Evolutionary conservation across 2,113 vertebrate genomes (phyloP).

Genomic region (Felis chaus): DNA sequence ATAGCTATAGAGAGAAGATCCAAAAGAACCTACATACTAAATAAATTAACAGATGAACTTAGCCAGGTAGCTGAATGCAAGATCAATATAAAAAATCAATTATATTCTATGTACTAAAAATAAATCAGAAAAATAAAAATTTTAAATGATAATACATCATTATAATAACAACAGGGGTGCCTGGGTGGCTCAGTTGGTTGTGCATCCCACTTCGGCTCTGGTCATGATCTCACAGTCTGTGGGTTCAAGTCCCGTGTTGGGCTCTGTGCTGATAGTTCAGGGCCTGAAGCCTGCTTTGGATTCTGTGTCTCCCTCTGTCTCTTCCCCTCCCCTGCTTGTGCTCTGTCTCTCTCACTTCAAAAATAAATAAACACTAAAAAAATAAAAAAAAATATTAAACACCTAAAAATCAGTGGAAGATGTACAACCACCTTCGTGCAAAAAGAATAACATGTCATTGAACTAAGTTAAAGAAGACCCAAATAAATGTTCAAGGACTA

Average conservation of each 20-base stretch:
- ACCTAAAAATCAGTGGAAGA: background rate
- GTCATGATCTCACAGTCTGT: no score
- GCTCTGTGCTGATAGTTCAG: no score
- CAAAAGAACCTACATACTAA: background rate
- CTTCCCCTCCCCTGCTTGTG: no score
- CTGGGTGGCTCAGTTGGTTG: no score
- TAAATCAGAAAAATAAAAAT: background rate
- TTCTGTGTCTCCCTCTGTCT: no score
- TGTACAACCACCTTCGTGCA: background rate
- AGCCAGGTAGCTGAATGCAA: background rate
- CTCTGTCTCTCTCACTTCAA: no score
- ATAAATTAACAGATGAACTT: background rate
- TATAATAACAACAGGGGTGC: background rate
- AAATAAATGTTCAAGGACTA: background rate
- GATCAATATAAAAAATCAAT: background rate
- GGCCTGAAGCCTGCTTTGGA: no score
- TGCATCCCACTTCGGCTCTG: no score
- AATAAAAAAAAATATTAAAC: no score
- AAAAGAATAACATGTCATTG: background rate
- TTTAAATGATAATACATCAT: background rate
- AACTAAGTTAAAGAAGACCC: background rate
- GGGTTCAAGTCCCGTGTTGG: no score
- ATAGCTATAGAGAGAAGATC: background rate
- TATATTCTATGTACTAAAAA: background rate
- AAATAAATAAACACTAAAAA: no score